phyloP scores from a whole-genome alignment of 2,888 invertebrate genomes.

The Cylloceria caligata region DNA sequence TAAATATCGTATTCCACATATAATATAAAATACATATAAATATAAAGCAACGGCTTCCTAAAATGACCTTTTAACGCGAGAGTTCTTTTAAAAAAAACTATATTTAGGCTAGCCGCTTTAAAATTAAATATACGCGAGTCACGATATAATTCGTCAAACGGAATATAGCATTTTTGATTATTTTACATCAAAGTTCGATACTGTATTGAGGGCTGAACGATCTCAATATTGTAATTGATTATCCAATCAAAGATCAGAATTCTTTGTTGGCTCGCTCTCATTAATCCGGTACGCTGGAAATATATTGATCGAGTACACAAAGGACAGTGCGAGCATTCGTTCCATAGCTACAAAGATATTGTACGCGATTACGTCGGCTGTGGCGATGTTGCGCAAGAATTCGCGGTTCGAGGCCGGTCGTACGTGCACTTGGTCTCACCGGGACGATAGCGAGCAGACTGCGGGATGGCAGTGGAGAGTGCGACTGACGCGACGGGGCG shows the following conservation, averaged over 20 bases:
- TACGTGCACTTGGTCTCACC: slow-evolving; percentile 60
- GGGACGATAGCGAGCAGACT: slow-evolving; percentile 59
- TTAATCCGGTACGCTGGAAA: slow-evolving; percentile 2
- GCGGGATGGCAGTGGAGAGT: slow-evolving; percentile 65
- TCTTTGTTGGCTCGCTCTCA: neutral
- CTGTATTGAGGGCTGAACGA: neutral
- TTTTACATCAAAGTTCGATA: neutral
- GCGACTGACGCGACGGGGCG: slow-evolving; percentile 22
- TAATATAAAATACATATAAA: too few relatives aligned
- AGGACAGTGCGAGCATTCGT: slow-evolving; percentile 18
- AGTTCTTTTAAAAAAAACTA: too few relatives aligned
- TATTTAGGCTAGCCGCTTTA: too few relatives aligned
- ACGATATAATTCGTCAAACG: neutral
- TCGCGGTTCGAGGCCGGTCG: slow-evolving; percentile 80
- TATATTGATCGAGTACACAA: slow-evolving; percentile 15
- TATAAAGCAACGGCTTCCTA: too few relatives aligned
- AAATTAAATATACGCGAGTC: neutral
- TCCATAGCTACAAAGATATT: slow-evolving; percentile 31
- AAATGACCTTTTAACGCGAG: too few relatives aligned
- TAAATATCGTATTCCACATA: too few relatives aligned
- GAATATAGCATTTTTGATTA: neutral
- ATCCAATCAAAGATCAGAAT: neutral
- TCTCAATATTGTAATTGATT: neutral
- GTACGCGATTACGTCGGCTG: slow-evolving; percentile 74
- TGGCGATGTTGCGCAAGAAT: slow-evolving; percentile 76